Conservation (phyloP, 2,888 invertebrate species). For the Lordiphosa fenestrarum region DNA sequence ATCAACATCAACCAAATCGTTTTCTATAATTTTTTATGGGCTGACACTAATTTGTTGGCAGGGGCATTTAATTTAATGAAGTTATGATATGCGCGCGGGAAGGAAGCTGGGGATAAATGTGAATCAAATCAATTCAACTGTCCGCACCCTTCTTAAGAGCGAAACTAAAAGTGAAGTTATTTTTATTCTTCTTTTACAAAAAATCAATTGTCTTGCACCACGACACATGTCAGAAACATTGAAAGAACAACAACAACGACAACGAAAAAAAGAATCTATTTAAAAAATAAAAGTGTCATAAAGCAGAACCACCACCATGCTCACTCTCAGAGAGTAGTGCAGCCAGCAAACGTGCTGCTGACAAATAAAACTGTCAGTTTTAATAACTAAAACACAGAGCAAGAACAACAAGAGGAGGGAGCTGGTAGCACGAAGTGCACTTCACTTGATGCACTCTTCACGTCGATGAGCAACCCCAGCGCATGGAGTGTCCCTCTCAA, state of each 20-base stretch:
- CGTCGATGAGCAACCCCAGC: conserved; percentile 24
- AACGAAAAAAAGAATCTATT: conserved; percentile 37
- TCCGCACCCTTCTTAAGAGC: background rate
- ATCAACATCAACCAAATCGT: background rate
- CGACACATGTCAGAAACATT: conserved; percentile 65
- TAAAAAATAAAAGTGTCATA: conserved; percentile 66
- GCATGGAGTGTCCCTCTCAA: conserved; percentile 22
- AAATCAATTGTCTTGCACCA: conserved; percentile 61
- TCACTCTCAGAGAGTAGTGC: conserved; percentile 15
- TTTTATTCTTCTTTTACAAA: conserved; percentile 44
- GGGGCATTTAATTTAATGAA: conserved; percentile 47
- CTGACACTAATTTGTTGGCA: conserved; percentile 62
- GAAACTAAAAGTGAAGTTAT: conserved; percentile 41
- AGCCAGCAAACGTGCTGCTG: conserved; percentile 41
- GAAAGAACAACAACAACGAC: conserved; percentile 20
- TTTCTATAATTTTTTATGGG: conserved; percentile 21
- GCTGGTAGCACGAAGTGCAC: conserved; percentile 34
- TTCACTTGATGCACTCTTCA: conserved; percentile 40
- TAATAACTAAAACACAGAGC: conserved; percentile 65
- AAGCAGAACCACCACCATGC: conserved; percentile 37
- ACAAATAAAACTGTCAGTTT: conserved; percentile 77
- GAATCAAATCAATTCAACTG: too few species aligned
- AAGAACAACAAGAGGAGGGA: conserved; percentile 21
- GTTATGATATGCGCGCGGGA: conserved; percentile 34
- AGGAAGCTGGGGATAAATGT: too few species aligned